Evolutionary conservation across 2,888 invertebrate genomes (phyloP), one percentile per base, ranked within the genome.

Genomic region (Pristionchus maxplancki): DNA sequence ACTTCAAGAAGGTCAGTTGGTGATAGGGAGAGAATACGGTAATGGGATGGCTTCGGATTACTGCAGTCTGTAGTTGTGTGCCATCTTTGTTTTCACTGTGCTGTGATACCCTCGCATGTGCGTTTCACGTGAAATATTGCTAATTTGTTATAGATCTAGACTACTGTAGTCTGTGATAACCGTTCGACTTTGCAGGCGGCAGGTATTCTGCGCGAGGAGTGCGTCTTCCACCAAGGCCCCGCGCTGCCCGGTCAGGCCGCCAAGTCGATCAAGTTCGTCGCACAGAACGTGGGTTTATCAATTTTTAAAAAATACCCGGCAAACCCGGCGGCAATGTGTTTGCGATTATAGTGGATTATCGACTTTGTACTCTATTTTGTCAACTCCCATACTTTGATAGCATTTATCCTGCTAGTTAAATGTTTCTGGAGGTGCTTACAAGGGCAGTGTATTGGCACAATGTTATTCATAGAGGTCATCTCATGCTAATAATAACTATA

Each of bases 201-300:
- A 0, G 97, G 97, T 11, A 97, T 97, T 94, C 96, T 98, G 15
- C 97, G 98, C 95, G 98, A 99, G 94, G 99, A 99, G 94, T 99
- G 99, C 94, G 96, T 97, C 90, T 99, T 99, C 95, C 97, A 97
- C 95, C 88, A 88, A 67, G 88, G 88, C 3, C 82, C 44, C 50
- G 67, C 88, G 24, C 31, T 97, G 97, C 93, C 98, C 97, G 0
- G 97, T 98, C 95, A 98, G 98, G 62, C 88, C 84, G 86, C 90
- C 67, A 88, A 89, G 64, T 82, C 82, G 88, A 89, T 83, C 87
- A 58, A 67, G 40, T 93, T 91, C 88, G 40, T 90, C 53, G 90
- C 83, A 17, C 85, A 90, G 34, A 89, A 90, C 31, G 92, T 92
- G 74, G 28, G 90, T 78, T 24, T 44, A 78, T 74, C 50, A 20